Evolutionary conservation across 1,140 invertebrate genomes (phyloP).

Genomic region (Atopsyche davidsoni): DNA sequence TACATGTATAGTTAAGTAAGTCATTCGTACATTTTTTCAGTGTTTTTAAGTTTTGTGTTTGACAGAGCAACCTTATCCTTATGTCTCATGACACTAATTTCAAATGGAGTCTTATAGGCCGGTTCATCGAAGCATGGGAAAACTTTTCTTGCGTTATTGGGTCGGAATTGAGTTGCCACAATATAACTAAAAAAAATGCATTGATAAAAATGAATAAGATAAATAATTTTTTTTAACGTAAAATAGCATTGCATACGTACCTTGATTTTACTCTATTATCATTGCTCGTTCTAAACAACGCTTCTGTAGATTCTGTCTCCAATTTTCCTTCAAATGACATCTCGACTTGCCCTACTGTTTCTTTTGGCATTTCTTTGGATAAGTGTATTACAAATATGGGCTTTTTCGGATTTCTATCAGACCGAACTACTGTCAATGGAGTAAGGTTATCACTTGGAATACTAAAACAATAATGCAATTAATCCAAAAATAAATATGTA

Average conservation of each 20-base stretch:
- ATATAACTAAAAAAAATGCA: conserved; percentile 34
- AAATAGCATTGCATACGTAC: background rate
- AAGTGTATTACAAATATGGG: conserved; percentile 51
- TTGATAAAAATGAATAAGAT: conserved; percentile 2
- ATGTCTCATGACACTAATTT: conserved; percentile 57
- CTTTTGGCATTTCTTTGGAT: conserved; percentile 47
- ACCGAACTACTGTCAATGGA: conserved; percentile 18
- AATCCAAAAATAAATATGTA: no score
- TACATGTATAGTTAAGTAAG: no score
- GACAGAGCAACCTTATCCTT: conserved; percentile 54
- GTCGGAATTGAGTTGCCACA: conserved; percentile 70
- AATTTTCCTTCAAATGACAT: conserved; percentile 55
- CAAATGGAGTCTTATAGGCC: conserved; percentile 67
- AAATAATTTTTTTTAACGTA: background rate
- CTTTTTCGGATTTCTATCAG: conserved; percentile 46
- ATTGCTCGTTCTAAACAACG: conserved; percentile 58
- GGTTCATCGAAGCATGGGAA: conserved; percentile 95
- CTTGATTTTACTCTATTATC: conserved; percentile 3
- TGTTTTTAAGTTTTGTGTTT: conserved; percentile 55
- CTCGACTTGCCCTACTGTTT: conserved; percentile 47
- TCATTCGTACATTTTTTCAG: conserved; percentile 55
- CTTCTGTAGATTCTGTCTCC: conserved; percentile 50
- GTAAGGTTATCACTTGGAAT: background rate
- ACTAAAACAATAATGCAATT: background rate
- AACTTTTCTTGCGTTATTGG: conserved; percentile 72